A percentile compares a stretch with the other conserved stretches of the same genome.
These are phyloP conservation scores for Labeo rohita DNA, from an alignment of 2,113 vertebrate genomes.

Conservation along the genomic window DNA sequence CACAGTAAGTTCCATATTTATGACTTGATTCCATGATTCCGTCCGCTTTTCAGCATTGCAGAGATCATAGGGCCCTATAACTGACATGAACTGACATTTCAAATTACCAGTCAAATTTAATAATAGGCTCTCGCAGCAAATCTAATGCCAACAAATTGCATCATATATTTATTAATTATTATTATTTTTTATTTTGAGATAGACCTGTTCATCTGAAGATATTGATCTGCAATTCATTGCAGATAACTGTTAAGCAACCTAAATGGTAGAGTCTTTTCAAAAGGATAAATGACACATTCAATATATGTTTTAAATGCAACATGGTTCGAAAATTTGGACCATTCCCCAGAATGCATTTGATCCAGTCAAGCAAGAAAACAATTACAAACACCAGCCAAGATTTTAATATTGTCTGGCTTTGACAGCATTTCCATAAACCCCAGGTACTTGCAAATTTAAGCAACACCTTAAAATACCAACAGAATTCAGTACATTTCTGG, in stretches of 20 bases:
- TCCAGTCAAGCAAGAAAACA: neutral
- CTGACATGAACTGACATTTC: neutral
- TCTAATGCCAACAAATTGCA: neutral
- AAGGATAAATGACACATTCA: neutral
- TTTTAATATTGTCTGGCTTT: neutral
- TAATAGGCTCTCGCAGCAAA: no score
- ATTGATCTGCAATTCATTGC: neutral
- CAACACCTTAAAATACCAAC: neutral
- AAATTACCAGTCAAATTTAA: no score
- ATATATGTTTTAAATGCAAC: neutral
- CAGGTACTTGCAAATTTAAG: neutral
- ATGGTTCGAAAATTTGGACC: neutral
- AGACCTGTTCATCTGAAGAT: neutral
- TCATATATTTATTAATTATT: neutral
- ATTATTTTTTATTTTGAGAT: neutral
- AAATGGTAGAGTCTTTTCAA: neutral
- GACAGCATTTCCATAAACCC: neutral
- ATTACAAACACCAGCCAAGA: constrained; percentile 6
- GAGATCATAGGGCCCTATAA: neutral
- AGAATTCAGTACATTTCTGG: neutral
- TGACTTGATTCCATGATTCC: no score
- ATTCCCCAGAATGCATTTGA: constrained; percentile 7
- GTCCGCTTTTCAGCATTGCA: no score
- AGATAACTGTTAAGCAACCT: neutral
- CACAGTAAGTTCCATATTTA: no score